A percentile compares a stretch with the other conserved stretches of the same genome.
These are phyloP conservation scores for Drosophila triauraria DNA, from an alignment of 1,140 invertebrate genomes.

Conservation along the genomic window DNA sequence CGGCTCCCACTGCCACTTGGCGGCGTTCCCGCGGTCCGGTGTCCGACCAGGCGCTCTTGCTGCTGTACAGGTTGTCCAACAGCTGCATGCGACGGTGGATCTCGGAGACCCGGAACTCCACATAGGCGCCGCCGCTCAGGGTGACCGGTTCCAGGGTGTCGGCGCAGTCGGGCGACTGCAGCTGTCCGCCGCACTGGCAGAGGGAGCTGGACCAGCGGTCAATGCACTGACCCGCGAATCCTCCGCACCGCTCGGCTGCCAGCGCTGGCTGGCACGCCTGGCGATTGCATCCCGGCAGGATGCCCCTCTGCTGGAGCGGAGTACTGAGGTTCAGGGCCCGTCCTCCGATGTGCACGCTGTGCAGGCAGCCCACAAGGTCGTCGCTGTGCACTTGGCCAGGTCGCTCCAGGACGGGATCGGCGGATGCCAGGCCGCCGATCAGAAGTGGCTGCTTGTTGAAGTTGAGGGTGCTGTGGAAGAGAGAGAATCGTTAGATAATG, in stretches of 20 bases:
- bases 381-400: constrained; percentile 95
- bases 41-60: constrained; percentile 88
- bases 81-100: constrained; percentile 94
- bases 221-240: constrained; percentile 89
- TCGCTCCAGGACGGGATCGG: constrained; percentile 93
- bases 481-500: neutral
- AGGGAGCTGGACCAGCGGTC: constrained; percentile 92
- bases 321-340: constrained; percentile 91
- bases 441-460: constrained; percentile 95
- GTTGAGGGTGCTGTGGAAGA: constrained; percentile 91
- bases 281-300: constrained; percentile 90
- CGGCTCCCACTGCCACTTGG: constrained; percentile 23
- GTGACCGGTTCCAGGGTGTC: constrained; percentile 92
- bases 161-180: constrained; percentile 92
- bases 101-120: constrained; percentile 93
- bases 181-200: constrained; percentile 89
- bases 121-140: constrained; percentile 90
- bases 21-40: constrained; percentile 34
- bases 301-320: constrained; percentile 89
- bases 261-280: constrained; percentile 87
- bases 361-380: constrained; percentile 96
- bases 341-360: constrained; percentile 95
- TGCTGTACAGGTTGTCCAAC: constrained; percentile 90
- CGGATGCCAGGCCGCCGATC: constrained; percentile 93
- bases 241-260: constrained; percentile 87